A percentile compares a stretch with the other conserved stretches of the same genome.
Evolutionary conservation across 2,113 vertebrate species (phyloP).

Genomic region (Sphyrna mokarran): DNA sequence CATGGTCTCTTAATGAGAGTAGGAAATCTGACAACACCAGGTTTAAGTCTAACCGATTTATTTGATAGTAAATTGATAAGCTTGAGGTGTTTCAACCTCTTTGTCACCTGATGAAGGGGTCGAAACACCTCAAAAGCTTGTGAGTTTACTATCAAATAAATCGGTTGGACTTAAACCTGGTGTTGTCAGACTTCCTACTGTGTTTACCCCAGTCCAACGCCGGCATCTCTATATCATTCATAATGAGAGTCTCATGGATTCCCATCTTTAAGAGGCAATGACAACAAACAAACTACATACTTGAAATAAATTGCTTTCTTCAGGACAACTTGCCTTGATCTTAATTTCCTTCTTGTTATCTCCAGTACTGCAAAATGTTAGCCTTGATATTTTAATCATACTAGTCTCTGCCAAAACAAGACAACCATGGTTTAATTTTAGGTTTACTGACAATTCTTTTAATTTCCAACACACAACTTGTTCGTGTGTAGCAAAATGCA

Average conservation of each 20-base stretch:
- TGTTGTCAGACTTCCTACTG: no score
- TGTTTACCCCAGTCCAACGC: no score
- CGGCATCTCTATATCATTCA: no score
- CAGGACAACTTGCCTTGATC: not conserved
- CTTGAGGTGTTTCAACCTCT: no score
- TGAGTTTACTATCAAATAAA: no score
- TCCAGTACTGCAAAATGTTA: not conserved
- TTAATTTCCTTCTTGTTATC: not conserved
- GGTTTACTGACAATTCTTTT: not conserved
- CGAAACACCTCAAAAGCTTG: no score
- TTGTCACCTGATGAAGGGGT: no score
- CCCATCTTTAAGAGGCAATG: not conserved
- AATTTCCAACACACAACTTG: not conserved
- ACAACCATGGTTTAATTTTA: not conserved
- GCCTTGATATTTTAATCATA: not conserved
- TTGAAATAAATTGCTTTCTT: not conserved
- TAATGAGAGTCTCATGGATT: not conserved
- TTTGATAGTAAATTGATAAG: no score
- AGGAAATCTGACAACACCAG: no score
- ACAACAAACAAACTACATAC: not conserved
- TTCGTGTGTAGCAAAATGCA: not conserved
- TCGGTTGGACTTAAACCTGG: no score
- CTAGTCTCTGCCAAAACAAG: not conserved
- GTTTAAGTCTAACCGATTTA: no score
- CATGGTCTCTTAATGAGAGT: not conserved